Evolutionary conservation across 2,888 invertebrate species (phyloP), one percentile per base, ranked within the genome.

Genomic region (Palloptera scutellata): DNA sequence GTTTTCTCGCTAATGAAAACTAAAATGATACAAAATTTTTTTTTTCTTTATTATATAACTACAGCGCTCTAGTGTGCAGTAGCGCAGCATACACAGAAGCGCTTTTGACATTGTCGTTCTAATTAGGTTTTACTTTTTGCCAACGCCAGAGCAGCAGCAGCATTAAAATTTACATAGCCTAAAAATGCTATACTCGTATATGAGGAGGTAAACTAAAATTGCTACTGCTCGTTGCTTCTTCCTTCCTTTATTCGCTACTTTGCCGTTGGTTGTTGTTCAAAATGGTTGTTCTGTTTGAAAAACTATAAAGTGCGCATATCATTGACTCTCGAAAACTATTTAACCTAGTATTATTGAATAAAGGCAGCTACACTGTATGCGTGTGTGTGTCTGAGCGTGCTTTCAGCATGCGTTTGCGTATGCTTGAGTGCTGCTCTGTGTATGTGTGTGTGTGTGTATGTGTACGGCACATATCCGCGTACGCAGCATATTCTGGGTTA

Each of bases 221-320:
- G 30, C 30, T 30, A 30, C 30, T 30, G 30, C 30, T 30, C 30
- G 2, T 30, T 30, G 30, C 3, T 30, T 30, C 30, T 30, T 30
- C 30, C 6, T 30, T 30, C 30, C 6, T 30, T 30, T n/a, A n/a
- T n/a, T 6, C 30, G 30, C 30, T 41, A 40, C 40, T 40, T 9
- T 6, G 43, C 8, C 9, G 41, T 5, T 43, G 17, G 43, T 15
- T 59, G 58, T n/a, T 59, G 42, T 59, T 59, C 41, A 59, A 59
- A 59, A 59, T 59, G 42, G 58, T 43, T 59, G 41, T 40, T 30
- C 13, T 13, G 13, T 30, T 30, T 40, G 13, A 57, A 57, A 57
- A 57, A 17, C 30, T 57, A 59, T 59, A 59, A 59, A 59, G 58
- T 59, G 15, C 58, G 12, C 58, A 48, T 48, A 17, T 15, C 30